phyloP scores from a whole-genome alignment of 1,140 invertebrate genomes.

The Bombus superbus region DNA sequence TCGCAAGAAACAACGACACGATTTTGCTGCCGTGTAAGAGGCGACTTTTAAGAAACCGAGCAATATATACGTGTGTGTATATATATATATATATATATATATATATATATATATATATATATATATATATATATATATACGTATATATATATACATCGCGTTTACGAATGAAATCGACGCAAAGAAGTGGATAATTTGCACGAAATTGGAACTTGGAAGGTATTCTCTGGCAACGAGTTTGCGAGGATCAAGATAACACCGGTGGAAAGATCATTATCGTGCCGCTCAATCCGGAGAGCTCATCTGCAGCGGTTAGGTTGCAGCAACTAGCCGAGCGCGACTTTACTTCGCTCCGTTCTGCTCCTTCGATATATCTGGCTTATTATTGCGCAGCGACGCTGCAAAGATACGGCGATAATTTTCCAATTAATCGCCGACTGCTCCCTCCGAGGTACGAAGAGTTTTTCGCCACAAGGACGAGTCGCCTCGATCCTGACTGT shows the following conservation, averaged over 20 bases:
- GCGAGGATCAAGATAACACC: constrained; percentile 4
- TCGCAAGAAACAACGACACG: not conserved
- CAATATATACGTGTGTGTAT: too few species aligned
- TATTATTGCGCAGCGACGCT: not conserved
- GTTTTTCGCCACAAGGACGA: not conserved
- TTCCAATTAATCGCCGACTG: constrained; percentile 15
- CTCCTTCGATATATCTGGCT: constrained; percentile 28
- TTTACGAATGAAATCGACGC: not conserved
- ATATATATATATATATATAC: too few species aligned
- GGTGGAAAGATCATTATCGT: constrained; percentile 1
- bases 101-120: too few species aligned
- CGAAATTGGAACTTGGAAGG: not conserved
- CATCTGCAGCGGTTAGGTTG: not conserved
- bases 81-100: too few species aligned
- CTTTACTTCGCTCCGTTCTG: not conserved
- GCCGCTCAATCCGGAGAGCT: not conserved
- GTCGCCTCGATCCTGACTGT: not conserved
- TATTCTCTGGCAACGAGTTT: not conserved
- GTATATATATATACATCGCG: too few species aligned
- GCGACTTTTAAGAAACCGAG: not conserved
- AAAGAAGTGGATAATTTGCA: not conserved
- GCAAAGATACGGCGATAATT: constrained; percentile 30
- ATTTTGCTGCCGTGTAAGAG: constrained; percentile 2
- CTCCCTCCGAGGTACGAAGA: not conserved
- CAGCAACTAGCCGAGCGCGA: not conserved